Evolutionary conservation across 2,113 vertebrate species (phyloP), one percentile per base, ranked within the genome.

Genomic region (Carlito syrichta): DNA sequence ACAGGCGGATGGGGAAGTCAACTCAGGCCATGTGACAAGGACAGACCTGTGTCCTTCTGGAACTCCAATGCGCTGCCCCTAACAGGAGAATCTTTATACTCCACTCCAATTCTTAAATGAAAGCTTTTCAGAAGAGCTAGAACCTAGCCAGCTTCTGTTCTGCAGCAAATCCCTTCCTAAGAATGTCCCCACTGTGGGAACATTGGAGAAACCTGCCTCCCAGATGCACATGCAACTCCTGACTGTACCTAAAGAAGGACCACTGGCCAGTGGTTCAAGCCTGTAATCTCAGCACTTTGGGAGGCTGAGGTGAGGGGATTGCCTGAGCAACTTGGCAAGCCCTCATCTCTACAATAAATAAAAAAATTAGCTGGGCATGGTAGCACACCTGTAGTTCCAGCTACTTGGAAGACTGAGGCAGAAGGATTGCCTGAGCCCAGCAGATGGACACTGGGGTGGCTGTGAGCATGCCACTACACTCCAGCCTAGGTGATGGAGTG

Each of bases 11-110:
- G 1, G 6, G 27, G 25, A 35, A 1, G 2, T 17, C 1, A 76
- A n/a, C 87, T 5, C 0, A 2, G 50, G 77, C 63, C 14, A 4
- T 2, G 3, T 8, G 40, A 71, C 43, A 30, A 20, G 22, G 68
- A 30, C 58, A 63, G 69, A n/a, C 1, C 20, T 14, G 0, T 40
- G 56, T 14, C 11, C 32, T 0, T 35, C 45, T 30, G 5, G 48
- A n/a, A 32, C 35, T 7, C n/a, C n/a, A n/a, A 0, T 30, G 32
- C 8, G 63, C 35, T 30, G n/a, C 10, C n/a, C n/a, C 43, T 35
- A n/a, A 63, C 19, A 73, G 27, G 35, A 78, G 63, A 7, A 35
- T 66, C 43, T 79, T 12, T 32, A n/a, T n/a, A n/a, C n/a, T n/a
- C n/a, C n/a, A n/a, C n/a, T 79, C 40, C 11, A 9, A 22, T 13